phyloP scores from a whole-genome alignment of 2,113 vertebrate species.

The Arvicanthis niloticus region DNA sequence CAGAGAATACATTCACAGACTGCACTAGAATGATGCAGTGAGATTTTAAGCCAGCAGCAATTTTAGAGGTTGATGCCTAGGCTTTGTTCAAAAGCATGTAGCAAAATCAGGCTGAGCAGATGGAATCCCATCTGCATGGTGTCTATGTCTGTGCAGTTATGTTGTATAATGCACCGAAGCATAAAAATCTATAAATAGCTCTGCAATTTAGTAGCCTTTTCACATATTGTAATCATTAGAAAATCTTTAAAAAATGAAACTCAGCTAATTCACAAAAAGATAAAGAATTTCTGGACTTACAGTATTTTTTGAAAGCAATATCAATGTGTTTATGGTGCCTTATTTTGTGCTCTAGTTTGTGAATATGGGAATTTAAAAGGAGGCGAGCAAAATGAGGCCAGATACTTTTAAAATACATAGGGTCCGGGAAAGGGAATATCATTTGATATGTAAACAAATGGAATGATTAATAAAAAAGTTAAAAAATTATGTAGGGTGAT shows the following conservation, averaged over 20 bases:
- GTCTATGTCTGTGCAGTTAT: slow-evolving; percentile 52
- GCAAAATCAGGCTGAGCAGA: slow-evolving; percentile 57
- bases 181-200: slow-evolving; percentile 67
- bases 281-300: background rate
- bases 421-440: background rate
- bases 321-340: background rate
- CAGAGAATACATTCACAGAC: background rate
- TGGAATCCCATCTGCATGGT: slow-evolving; percentile 46
- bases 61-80: slow-evolving; percentile 37
- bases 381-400: background rate
- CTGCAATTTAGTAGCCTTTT: slow-evolving; percentile 54
- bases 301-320: background rate
- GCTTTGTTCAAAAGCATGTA: slow-evolving; percentile 68
- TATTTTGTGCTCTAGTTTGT: background rate
- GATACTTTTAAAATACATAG: background rate
- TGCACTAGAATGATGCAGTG: background rate
- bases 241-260: slow-evolving; percentile 44
- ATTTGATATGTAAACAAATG: no score
- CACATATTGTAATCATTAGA: slow-evolving; percentile 45
- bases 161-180: slow-evolving; percentile 58
- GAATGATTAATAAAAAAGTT: no score
- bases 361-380: background rate
- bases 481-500: background rate
- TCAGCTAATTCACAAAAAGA: slow-evolving; percentile 23
- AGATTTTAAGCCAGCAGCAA: slow-evolving; percentile 19